Base-by-base conservation (phyloP, 2,888 invertebrate genomes). In the Portevinia maculata region DNA sequence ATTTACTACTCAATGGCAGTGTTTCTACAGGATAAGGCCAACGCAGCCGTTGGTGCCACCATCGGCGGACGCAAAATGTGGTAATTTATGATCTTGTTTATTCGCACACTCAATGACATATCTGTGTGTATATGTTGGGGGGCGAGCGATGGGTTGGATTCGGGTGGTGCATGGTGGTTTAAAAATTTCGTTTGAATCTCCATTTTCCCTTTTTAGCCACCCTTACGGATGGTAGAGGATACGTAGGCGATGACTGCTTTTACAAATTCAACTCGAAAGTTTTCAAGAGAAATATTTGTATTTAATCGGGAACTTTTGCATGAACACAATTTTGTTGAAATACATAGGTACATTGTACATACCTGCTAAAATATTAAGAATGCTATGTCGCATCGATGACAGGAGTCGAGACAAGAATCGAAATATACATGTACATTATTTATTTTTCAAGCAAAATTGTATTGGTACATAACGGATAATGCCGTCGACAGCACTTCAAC, bases 51-150 rank as follows among this genome's bases (percentile, higher is more conserved):
- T 57, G 78, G 76, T 65, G 81, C 64, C 65, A 71, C 75, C 60
- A 59, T 76, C 60, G 76, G 83, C 71, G 67, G 62, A 78, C 78
- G 57, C 71, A 76, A 71, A 78, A 83, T 83, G 83, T 78, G 71
- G 78, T 83, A 83, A 83, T 83, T 83, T 83, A 83, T 78, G 62
- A 65, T 78, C 71, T 78, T 83, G 83, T 83, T 83, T 83, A 76
- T 83, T 83, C 78, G 73, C 71, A 50, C 78, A 57, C 60, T 55
- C 44, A 70, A 71, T 83, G 71, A 73, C 67, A 83, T 76, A 65
- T 65, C 44, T 64, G 65, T 70, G 39, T 46, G 62, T 5, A 11
- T 6, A 4, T 7, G 15, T 32, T 4, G 11, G 17, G 21, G 3
- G 30, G 48, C 17, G 17, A 7, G 37, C 15, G 13, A 32, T 7